Percentiles rank a stretch among this genome's conserved stretches.
Conservation (phyloP, 2,888 invertebrate species). For the Calameuta idolon region DNA sequence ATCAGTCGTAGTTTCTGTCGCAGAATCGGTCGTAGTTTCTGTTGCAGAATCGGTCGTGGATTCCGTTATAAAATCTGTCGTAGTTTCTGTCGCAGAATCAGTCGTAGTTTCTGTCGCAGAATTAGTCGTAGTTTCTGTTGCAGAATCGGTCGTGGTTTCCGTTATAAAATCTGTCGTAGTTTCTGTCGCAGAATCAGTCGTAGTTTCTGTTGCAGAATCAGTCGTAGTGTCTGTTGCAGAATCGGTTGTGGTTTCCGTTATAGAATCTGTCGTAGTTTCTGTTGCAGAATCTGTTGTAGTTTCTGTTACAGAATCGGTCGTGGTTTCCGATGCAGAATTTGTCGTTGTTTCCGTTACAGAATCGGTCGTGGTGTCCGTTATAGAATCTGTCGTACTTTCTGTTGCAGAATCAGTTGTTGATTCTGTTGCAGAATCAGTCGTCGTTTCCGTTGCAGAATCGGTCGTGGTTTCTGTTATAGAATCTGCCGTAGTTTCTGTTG, state of each 20-base stretch:
- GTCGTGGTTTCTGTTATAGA: slow-evolving; percentile 14
- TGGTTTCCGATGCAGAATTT: background rate
- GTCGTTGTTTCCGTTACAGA: slow-evolving; percentile 10
- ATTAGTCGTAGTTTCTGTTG: background rate
- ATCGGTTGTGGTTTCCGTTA: background rate
- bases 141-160: background rate
- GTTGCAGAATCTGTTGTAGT: background rate
- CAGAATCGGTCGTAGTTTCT: background rate
- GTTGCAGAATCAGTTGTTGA: slow-evolving; percentile 15
- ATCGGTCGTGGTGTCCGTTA: slow-evolving; percentile 13
- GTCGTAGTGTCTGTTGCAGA: background rate
- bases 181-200: background rate
- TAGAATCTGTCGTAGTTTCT: background rate
- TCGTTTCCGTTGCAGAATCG: slow-evolving; percentile 20
- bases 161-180: accelerated
- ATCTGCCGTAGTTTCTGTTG: background rate
- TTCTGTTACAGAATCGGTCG: slow-evolving; percentile 1
- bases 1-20: slow-evolving; percentile 3
- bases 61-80: background rate
- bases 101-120: background rate
- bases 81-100: background rate
- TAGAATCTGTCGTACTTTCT: slow-evolving; percentile 13
- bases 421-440: slow-evolving; percentile 19
- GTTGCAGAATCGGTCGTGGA: background rate
- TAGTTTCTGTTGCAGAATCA: background rate